Base-by-base conservation (phyloP, 2,888 invertebrate species). In the Tenthredo amoena region DNA sequence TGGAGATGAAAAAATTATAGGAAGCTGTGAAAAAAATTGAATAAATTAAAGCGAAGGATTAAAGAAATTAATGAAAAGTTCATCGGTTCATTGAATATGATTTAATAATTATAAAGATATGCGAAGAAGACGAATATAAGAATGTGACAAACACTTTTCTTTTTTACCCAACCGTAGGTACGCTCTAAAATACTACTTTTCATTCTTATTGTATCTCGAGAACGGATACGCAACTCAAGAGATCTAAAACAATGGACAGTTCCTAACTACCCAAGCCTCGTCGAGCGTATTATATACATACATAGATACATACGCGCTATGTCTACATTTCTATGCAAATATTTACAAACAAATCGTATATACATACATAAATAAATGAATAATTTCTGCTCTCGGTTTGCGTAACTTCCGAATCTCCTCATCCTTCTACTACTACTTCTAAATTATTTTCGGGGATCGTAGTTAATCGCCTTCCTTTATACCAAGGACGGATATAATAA, bases 241-340 rank as follows among this genome's bases (percentile, higher is more conserved):
- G 55, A 81, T 81, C 40, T 58, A 37, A 81, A 62, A 81, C 81
- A 81, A 81, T 81, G 62, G 81, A 81, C 81, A 81, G 40, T 62
- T 77, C 21, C 31, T 77, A 55, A 77, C 62, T 37, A 81, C 58
- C 62, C 15, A 40, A 81, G 40, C 37, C 15, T 47, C 40, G 43
- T 26, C 15, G 34, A 12, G 47, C 76, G 21, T 37, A 21, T 76
- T 40, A 76, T 26, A 47, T 4, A n/a, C 6, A 68, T 31, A 31
- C 4, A 68, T 3, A 6, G n/a, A 55, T n/a, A 55, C 5, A 55
- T 55, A 55, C n/a, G n/a, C 55, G 68, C n/a, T 74, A 12, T 74
- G 72, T 74, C 40, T 40, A 50, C 77, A 77, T 77, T 77, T 77
- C 55, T 55, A 77, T 77, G 55, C 77, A 77, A 77, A 77, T 77